Evolutionary conservation across 2,797 vertebrate genomes (phyloP).

Genomic region (Coracias cyanogaster): DNA sequence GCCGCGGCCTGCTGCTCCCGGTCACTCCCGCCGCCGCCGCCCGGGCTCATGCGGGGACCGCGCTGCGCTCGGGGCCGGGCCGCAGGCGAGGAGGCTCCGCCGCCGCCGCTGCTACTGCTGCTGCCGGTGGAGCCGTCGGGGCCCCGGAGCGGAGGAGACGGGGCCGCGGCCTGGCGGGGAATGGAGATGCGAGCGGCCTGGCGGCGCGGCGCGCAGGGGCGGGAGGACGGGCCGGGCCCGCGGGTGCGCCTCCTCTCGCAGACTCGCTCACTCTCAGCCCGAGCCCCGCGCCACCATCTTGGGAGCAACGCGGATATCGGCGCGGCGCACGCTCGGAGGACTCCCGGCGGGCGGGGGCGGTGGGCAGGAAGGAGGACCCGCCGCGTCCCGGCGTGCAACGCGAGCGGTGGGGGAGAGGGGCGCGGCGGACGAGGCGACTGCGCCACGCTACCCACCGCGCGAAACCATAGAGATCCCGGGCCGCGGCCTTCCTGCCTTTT

Average conservation of each 20-base stretch:
- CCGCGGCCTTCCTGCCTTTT: background rate
- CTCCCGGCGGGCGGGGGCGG: background rate
- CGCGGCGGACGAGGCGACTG: background rate
- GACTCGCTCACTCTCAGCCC: constrained; percentile 47
- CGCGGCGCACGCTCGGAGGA: constrained; percentile 70
- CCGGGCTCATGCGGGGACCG: constrained; percentile 74
- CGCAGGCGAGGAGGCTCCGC: background rate
- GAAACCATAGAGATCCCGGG: constrained; percentile 25
- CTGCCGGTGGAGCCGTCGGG: constrained; percentile 13
- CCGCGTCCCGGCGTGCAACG: constrained; percentile 71
- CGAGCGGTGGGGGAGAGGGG: too few species aligned
- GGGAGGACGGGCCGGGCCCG: background rate
- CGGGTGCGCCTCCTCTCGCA: background rate
- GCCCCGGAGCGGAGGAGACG: constrained; percentile 6
- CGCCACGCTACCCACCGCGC: background rate
- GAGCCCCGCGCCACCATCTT: constrained; percentile 78
- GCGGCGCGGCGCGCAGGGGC: background rate
- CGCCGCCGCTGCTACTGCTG: background rate
- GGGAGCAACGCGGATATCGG: constrained; percentile 64
- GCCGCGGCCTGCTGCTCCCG: constrained; percentile 23
- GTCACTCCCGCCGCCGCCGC: constrained; percentile 43
- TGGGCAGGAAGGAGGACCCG: constrained; percentile 1
- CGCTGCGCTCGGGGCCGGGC: constrained; percentile 29
- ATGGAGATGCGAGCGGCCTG: background rate
- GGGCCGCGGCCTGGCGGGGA: background rate